Evolutionary conservation across 2,888 invertebrate species (phyloP).

Genomic region (Elegia similella): DNA sequence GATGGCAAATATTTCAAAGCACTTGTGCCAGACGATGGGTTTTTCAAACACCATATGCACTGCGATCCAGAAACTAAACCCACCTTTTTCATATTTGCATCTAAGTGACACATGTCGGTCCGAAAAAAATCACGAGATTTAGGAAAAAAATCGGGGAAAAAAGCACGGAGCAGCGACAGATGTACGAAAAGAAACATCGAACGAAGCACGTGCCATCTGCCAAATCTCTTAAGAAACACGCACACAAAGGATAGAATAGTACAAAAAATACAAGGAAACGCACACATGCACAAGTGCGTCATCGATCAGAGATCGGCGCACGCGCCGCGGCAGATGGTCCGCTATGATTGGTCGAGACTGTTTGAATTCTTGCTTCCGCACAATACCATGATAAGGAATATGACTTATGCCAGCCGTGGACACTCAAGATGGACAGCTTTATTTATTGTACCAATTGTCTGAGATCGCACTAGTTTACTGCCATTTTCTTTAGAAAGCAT

Average conservation of each 20-base stretch:
- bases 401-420: slow-evolving; percentile 46
- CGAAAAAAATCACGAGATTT: slow-evolving; percentile 49
- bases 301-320: slow-evolving; percentile 71
- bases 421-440: slow-evolving; percentile 41
- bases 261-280: slow-evolving; percentile 54
- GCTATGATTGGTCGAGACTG: slow-evolving; percentile 65
- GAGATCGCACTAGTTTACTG: slow-evolving; percentile 24
- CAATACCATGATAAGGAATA: slow-evolving; percentile 70
- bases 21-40: slow-evolving; percentile 69
- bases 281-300: slow-evolving; percentile 49
- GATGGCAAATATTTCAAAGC: slow-evolving; percentile 63
- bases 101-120: slow-evolving; percentile 69
- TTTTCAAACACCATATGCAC: slow-evolving; percentile 72
- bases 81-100: slow-evolving; percentile 75
- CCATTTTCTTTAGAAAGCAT: slow-evolving; percentile 41
- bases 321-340: slow-evolving; percentile 75
- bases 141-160: slow-evolving; percentile 56
- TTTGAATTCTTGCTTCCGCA: slow-evolving; percentile 73
- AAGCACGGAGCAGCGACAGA: slow-evolving; percentile 70
- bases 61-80: slow-evolving; percentile 58
- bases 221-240: slow-evolving; percentile 71
- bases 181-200: slow-evolving; percentile 68
- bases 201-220: slow-evolving; percentile 80
- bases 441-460: slow-evolving; percentile 48
- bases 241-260: slow-evolving; percentile 51